Conservation (phyloP, 2,113 vertebrate species). For the Leiothrix lutea region DNA sequence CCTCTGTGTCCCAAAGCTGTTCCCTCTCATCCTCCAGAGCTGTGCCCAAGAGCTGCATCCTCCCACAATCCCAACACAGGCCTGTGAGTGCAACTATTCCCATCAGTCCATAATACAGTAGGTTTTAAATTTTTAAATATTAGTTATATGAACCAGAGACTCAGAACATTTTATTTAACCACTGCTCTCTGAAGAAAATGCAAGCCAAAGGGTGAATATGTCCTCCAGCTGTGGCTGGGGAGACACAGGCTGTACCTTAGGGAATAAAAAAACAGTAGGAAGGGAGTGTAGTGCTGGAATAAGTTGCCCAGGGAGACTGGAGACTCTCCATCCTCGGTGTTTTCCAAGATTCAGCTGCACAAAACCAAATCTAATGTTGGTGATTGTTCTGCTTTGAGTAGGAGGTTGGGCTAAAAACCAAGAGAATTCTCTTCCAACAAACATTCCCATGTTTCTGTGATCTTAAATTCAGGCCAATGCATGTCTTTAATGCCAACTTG, state of each 20-base stretch:
- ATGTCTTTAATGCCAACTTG: background rate
- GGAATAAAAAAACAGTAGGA: background rate
- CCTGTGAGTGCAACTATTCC: background rate
- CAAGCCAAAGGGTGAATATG: background rate
- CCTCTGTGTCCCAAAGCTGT: background rate
- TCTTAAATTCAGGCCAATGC: background rate
- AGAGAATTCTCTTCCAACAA: background rate
- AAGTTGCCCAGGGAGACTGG: background rate
- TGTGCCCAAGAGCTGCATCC: rapidly evolving
- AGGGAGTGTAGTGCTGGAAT: background rate
- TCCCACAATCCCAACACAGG: background rate
- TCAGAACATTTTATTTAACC: background rate
- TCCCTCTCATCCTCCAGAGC: background rate
- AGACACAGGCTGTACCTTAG: background rate
- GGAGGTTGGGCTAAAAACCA: background rate
- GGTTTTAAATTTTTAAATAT: background rate
- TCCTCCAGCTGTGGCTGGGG: background rate
- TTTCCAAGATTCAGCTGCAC: background rate
- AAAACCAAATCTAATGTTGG: background rate
- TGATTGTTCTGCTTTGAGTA: background rate
- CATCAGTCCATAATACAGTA: too few relatives aligned
- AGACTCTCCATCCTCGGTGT: background rate
- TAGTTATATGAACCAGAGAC: background rate
- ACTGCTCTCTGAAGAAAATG: background rate
- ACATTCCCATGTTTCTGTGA: background rate